These are phyloP conservation scores for Theonella swinhoei DNA, from an alignment of 37 sponge, comb jelly and placozoan genomes.

Conservation along the genomic window DNA sequence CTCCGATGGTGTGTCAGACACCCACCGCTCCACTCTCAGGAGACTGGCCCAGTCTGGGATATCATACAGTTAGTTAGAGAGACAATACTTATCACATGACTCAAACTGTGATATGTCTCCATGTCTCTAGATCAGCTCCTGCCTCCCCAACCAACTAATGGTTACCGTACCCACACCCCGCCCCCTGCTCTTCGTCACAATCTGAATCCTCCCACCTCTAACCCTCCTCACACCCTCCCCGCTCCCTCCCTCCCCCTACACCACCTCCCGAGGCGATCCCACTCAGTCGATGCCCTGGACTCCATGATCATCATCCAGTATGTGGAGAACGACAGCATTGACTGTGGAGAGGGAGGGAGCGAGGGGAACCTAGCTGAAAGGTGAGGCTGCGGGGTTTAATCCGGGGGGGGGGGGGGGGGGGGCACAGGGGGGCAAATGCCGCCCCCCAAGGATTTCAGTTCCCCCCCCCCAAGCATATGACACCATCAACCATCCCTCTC, in stretches of 20 bases:
- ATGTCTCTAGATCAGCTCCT: background rate
- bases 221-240: conserved; percentile 19
- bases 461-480: no score
- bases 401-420: no score
- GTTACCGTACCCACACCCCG: background rate
- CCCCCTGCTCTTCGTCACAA: background rate
- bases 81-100: background rate
- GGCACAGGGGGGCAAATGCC: no score
- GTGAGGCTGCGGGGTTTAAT: no score
- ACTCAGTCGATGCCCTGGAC: conserved; percentile 10
- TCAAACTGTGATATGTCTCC: background rate
- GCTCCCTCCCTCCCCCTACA: background rate
- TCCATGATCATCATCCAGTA: conserved; percentile 44
- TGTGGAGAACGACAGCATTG: conserved; percentile 25
- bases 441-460: no score
- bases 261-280: background rate
- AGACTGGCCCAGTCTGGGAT: conserved; percentile 16
- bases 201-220: background rate
- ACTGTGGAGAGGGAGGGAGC: no score
- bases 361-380: no score
- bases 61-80: background rate
- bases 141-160: background rate
- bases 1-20: background rate
- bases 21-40: background rate
- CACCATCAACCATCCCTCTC: no score